A percentile compares a stretch with the other conserved stretches of the same genome.
Conservation (phyloP, 1,140 invertebrate species). For the Chironomus striatipennis region DNA sequence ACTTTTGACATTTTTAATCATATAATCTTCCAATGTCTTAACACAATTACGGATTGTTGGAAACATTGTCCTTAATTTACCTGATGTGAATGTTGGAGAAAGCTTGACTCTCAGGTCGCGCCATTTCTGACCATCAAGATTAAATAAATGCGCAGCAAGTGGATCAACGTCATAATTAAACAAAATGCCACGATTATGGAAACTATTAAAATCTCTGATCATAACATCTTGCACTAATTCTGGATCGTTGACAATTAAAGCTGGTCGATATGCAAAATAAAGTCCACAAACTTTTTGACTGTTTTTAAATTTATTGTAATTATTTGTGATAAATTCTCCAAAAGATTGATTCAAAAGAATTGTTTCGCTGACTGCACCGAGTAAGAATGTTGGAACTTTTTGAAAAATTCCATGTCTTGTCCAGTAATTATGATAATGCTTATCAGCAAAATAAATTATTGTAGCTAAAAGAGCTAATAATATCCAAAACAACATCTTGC, state of each 20-base stretch:
- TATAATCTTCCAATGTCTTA: conserved; percentile 19
- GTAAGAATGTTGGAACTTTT: not conserved
- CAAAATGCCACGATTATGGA: conserved; percentile 33
- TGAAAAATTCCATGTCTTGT: not conserved
- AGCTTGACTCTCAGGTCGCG: conserved; percentile 35
- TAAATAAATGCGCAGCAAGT: conserved; percentile 37
- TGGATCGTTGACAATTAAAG: conserved; percentile 35
- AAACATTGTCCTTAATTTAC: conserved; percentile 45
- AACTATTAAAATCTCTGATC: conserved; percentile 41
- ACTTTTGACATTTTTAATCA: not conserved
- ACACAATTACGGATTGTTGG: conserved; percentile 35
- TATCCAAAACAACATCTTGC: not conserved
- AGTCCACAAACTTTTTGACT: conserved; percentile 28
- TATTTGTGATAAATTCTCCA: not conserved
- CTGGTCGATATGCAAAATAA: conserved; percentile 32
- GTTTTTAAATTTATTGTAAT: not conserved
- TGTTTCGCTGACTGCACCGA: not conserved
- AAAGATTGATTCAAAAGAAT: not conserved
- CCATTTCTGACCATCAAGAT: conserved; percentile 40
- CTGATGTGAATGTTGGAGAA: conserved; percentile 42
- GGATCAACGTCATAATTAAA: conserved; percentile 31
- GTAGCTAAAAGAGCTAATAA: not conserved
- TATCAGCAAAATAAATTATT: not conserved
- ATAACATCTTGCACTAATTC: conserved; percentile 39
- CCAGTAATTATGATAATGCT: not conserved